phyloP scores from a whole-genome alignment of 2,797 vertebrate genomes.

The Enteromius viviparus region DNA sequence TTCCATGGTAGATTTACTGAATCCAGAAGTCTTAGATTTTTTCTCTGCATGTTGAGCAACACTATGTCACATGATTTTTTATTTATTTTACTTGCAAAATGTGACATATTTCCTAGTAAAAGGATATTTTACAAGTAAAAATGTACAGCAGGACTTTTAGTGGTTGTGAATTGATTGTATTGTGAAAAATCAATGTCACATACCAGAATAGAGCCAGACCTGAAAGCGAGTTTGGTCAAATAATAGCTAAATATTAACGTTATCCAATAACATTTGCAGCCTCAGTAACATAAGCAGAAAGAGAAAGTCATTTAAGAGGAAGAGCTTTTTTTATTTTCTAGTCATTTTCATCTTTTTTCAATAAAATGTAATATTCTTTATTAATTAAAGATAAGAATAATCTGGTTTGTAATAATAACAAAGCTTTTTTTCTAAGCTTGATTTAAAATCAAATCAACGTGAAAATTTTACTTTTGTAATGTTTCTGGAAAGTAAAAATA shows the following conservation, averaged over 20 bases:
- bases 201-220: background rate
- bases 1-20: background rate
- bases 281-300: background rate
- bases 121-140: background rate
- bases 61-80: background rate
- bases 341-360: background rate
- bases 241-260: slow-evolving; percentile 1
- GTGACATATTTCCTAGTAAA: background rate
- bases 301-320: background rate
- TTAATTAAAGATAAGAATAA: background rate
- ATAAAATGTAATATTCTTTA: background rate
- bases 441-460: background rate
- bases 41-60: background rate
- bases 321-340: background rate
- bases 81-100: background rate
- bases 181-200: background rate
- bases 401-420: background rate
- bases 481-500: background rate
- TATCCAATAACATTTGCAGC: background rate
- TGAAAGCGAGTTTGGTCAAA: background rate
- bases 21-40: background rate
- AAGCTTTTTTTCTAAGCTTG: background rate
- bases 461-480: background rate
- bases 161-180: background rate
- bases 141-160: background rate